Base-by-base conservation (phyloP, 2,888 invertebrate species). In the Dorcus hopei region DNA sequence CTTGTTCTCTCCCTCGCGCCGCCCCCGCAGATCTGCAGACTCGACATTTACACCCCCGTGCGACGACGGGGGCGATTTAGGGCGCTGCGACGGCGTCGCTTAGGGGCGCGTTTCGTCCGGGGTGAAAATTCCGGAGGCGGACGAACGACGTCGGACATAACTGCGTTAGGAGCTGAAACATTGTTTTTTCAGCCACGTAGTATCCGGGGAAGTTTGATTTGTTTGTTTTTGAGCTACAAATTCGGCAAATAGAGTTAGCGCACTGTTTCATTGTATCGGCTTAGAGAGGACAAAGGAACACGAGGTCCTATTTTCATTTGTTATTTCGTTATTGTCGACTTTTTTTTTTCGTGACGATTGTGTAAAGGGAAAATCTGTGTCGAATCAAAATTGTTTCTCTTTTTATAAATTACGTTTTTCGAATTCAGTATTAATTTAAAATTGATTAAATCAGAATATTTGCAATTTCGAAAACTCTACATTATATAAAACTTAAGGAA, bases 1-100 rank as follows among this genome's bases (percentile, higher is more conserved):
- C 73, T 74, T 74, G 74, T 74, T 74, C 72, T 66, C 69, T 65
- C 67, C 70, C 68, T 64, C 62, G 61, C 65, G 67, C 61, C 66
- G 66, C 62, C 62, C 65, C 45, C 38, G 52, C 64, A 47, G 16
- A 11, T 59, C 54, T 54, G 56, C 59, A 51, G 55, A 59, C 61
- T 58, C 65, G 55, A 62, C 56, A 59, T 59, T 59, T 56, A 49
- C 59, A 55, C 59, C 59, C 59, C 56, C 43, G 47, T 51, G 40
- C 9, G 16, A 9, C 45, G 51, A 8, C 45, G 39, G 50, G 50
- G 50, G 56, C 42, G 56, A 42, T 49, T 49, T 43, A 51, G 56
- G 39, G 38, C 42, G 11, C 42, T 16, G 11, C 9, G 11, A 14
- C 42, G 7, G 14, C 11, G 14, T 2, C n/a, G 5, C 11, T 41